Base-by-base conservation (phyloP, 2,888 invertebrate genomes). In the Isotomurus palustris region DNA sequence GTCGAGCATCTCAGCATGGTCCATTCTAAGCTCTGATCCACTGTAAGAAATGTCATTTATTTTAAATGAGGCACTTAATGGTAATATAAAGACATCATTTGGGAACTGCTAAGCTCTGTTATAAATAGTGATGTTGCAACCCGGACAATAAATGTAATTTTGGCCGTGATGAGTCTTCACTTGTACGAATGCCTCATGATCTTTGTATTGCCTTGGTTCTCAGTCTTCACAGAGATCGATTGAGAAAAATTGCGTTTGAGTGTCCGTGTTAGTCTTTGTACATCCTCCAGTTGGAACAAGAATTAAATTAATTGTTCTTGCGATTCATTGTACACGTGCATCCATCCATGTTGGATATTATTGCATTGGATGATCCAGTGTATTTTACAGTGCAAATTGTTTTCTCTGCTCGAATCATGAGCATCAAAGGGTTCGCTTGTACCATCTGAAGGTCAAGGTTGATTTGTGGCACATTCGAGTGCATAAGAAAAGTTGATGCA, bases 301-400 rank as follows among this genome's bases (percentile, higher is more conserved):
- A 0, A 60, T 22, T 1, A 59, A 12, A 5, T 59, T 50, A 17
- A 22, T 24, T 21, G 0, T 17, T 1, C 10, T 22, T 10, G 1
- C 56, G 10, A 36, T 64, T 55, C 1, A 48, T 12, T 1, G 19
- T 50, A n/a, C 45, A 21, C 2, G 60, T 6, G 17, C 60, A 62
- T 8, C 58, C 38, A 2, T 44, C 14, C 6, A 24, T 8, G 2
- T 38, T 48, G 2, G 51, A 51, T 1, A 59, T 25, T 0, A 66
- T 17, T 0, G 36, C 56, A 32, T 56, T 53, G 1, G 22, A 2
- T 1, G 63, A 58, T n/a, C 62, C 66, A 3, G 25, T 29, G 51
- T 63, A 63, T 0, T 17, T n/a, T 2, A 55, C 47, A 2, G 28
- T 32, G 47, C 62, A 66, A 1, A 58, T 62, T 32, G 49, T 10